Evolutionary conservation across 2,113 vertebrate species (phyloP).

Genomic region (rabbit (Oryctolagus cuniculus)): mOryCun1.1 NC_091443.1:16528001-16528500

Average conservation of each 20-base stretch:
- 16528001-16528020: not conserved
- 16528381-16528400: not conserved
- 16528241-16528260: not conserved
- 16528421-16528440: not conserved
- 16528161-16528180: not conserved
- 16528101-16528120: not conserved
- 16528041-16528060: not conserved
- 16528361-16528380: not conserved
- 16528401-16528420: not conserved
- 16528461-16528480: not conserved
- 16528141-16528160: not conserved
- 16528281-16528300: not conserved
- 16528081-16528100: not conserved
- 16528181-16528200: not conserved
- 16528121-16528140: not conserved
- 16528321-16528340: not conserved
- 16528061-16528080: not conserved
- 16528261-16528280: not conserved
- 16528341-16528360: not conserved
- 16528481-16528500: not conserved
- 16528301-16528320: not conserved
- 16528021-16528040: not conserved
- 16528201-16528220: not conserved
- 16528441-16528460: not conserved
- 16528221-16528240: too few species aligned